These are phyloP conservation scores for Epiblema foenella DNA, from an alignment of 2,888 invertebrate genomes.

Conservation along the genomic window DNA sequence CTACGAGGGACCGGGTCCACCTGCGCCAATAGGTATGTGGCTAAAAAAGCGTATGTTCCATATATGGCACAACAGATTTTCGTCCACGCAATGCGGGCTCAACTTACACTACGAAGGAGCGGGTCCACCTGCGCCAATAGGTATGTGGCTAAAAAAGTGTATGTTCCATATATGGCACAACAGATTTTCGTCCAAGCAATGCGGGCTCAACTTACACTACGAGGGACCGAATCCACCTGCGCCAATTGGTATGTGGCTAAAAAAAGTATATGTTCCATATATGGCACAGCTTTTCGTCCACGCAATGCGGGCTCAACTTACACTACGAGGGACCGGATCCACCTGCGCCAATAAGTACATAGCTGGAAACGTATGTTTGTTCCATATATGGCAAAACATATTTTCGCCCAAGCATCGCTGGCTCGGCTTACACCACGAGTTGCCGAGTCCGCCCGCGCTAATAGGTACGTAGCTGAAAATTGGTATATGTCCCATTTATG, in stretches of 20 bases:
- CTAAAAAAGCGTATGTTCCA: background rate
- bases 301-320: too few species aligned
- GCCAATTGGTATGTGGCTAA: slow-evolving; percentile 9
- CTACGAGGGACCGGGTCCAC: slow-evolving; percentile 58
- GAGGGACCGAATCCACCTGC: too few species aligned
- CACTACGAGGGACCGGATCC: too few species aligned
- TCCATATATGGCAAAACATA: background rate
- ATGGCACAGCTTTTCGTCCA: too few species aligned
- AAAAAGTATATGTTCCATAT: too few species aligned
- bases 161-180: background rate
- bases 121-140: slow-evolving; percentile 50
- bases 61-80: too few species aligned
- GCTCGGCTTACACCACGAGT: slow-evolving; percentile 84
- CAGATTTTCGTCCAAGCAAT: too few species aligned
- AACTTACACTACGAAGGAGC: slow-evolving; percentile 65
- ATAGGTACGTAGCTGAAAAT: background rate
- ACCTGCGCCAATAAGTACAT: slow-evolving; percentile 43
- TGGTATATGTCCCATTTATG: background rate
- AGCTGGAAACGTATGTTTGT: background rate
- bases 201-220: too few species aligned
- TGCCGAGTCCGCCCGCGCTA: slow-evolving; percentile 53
- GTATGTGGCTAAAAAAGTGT: background rate
- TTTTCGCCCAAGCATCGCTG: slow-evolving; percentile 90
- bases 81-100: too few species aligned
- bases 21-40: slow-evolving; percentile 43